Evolutionary conservation across 2,888 invertebrate genomes (phyloP), one percentile per base, ranked within the genome.

Genomic region (Melitaea athalia): DNA sequence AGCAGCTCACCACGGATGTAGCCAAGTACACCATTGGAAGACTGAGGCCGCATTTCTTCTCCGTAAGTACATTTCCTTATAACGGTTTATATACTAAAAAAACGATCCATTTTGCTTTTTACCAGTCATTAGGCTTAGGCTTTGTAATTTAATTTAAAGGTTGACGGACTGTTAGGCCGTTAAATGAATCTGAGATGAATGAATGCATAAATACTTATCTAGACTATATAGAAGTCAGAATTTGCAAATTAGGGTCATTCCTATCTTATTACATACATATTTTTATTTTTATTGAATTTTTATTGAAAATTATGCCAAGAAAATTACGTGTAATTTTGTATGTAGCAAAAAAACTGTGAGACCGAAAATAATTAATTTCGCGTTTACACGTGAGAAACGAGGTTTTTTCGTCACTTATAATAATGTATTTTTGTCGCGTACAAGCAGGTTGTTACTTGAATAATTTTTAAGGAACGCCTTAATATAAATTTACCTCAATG

Each of bases 11-110:
- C 74, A 99, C 98, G 5, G 99, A 99, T 86, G 95, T 98, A 74
- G 97, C 97, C 74, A 99, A 99, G 90, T 99, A 98, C 85, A 95
- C 96, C 11, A 95, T 99, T 74, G 99, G 99, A 50, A 94, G 99
- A 66, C 91, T 99, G 75, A 93, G 99, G 76, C 99, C 99, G 43
- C 99, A 99, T 90, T 99, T 99, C 92, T 95, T 98, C 83, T 94
- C 94, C 76, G 94, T 94, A 81, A 94, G 94, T 93, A 64, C 14
- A 43, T 57, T 8, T 45, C 8, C 4, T 45, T 11, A 45, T 8
- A 8, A 45, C 10, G 11, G 12, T 14, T 45, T 45, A 0, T 45
- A 45, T 7, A 10, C 43, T 43, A 43, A 43, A 10, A n/a, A 7
- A 11, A 11, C 7, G 43, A 43, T 7, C 24, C 24, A 3, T 24